Base-by-base conservation (phyloP, 2,888 invertebrate species). In the Neoitamus cyanurus region DNA sequence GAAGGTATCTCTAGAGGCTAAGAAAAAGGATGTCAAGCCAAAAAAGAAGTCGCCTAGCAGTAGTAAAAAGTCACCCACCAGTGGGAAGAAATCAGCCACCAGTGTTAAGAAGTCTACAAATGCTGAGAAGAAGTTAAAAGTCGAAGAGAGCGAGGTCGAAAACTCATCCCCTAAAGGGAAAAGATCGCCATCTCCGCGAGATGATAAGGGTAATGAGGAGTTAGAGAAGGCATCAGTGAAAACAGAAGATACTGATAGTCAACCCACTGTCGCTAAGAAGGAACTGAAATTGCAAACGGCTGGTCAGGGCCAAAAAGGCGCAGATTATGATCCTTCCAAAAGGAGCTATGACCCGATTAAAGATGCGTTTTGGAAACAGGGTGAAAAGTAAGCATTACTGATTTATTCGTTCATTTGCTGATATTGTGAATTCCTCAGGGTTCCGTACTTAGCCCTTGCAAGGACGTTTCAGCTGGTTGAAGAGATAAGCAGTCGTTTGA, bases 381-480 rank as follows among this genome's bases (percentile, higher is more conserved):
- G 93, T 3, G 94, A 96, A 89, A 94, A 93, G 95, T 95, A 91
- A 90, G 91, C 9, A 20, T 7, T 9, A 89, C n/a, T n/a, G 30
- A 9, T 31, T 31, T 7, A n/a, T 9, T 70, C 2, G 6, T 11
- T n/a, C 25, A 70, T 68, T 72, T 1, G 84, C 75, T 70, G 70
- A 25, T 83, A 69, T 46, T 5, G 30, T 28, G 75, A 25, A 68
- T 73, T 36, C 91, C 92, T 82, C 89, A 97, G 96, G 87, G 96
- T 98, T 58, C 99, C 99, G 0, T 99, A 99, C 90, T 92, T 97
- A 86, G 99, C 99, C 0, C 92, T 99, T 69, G 95, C 99, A 0
- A 94, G 94, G 89, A 99, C 99, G 0, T 93, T 99, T 88, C 96
- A 98, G 90, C 93, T 94, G 84, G 98, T 99, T 84, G 99, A 99